Evolutionary conservation across 2,113 vertebrate species (phyloP).

Genomic region (Mus spicilegus): DNA sequence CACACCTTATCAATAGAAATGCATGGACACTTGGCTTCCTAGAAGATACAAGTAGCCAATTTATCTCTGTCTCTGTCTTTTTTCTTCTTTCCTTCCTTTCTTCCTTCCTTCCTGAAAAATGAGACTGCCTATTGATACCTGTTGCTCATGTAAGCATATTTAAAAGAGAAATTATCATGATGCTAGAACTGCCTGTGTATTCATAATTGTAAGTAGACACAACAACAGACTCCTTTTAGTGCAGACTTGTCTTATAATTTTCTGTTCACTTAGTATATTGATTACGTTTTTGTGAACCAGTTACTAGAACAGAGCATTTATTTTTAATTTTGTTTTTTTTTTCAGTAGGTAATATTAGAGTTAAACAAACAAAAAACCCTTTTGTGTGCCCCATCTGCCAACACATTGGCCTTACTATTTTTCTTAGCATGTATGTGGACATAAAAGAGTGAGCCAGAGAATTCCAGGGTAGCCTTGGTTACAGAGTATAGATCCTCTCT

Average conservation of each 20-base stretch:
- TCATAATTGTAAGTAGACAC: not conserved
- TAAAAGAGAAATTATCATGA: not conserved
- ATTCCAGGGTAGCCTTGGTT: not conserved
- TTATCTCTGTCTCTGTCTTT: not conserved
- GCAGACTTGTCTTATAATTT: constrained; percentile 45
- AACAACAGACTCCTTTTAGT: constrained; percentile 4
- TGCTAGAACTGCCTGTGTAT: constrained; percentile 21
- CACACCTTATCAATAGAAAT: not conserved
- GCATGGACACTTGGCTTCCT: not conserved
- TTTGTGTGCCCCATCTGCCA: constrained; percentile 23
- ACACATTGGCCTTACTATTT: constrained; percentile 7
- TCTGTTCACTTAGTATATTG: constrained; percentile 45
- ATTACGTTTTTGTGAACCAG: not conserved
- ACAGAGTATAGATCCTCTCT: too few species aligned
- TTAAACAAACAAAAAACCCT: constrained; percentile 3
- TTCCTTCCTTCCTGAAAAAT: not conserved
- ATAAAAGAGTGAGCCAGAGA: not conserved
- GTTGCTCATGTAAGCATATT: constrained; percentile 5
- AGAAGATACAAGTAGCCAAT: not conserved
- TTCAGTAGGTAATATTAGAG: not conserved
- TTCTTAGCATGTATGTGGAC: constrained; percentile 34
- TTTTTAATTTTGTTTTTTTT: constrained; percentile 55
- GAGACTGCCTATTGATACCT: not conserved
- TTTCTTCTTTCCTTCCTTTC: too few species aligned
- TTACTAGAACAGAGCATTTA: not conserved